Base-by-base conservation (phyloP, 2,113 vertebrate genomes). In the Uria lomvia region DNA sequence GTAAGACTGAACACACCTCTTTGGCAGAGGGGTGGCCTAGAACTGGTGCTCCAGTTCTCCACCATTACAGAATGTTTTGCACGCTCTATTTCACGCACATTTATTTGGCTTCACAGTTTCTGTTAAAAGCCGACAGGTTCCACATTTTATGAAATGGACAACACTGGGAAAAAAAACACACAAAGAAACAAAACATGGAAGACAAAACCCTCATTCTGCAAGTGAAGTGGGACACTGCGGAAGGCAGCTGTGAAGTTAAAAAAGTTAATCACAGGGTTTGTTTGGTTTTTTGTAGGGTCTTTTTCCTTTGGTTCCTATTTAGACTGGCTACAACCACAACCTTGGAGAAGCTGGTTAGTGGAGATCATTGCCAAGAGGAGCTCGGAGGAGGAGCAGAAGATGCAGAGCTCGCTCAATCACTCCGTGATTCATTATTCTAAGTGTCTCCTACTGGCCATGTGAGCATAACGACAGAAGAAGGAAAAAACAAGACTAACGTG, bases 251-350 rank as follows among this genome's bases (percentile, higher is more conserved):
- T 26, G 38, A 87, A 72, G 27, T 68, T 55, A 47, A 84, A 87
- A 91, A 42, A 36, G 78, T 15, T 17, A 5, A 60, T 34, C 8
- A 30, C 2, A 5, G 11, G 3, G 52, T 78, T 70, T 22, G n/a
- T 43, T 60, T 20, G 10, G 3, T 29, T n/a, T 62, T 65, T 19
- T 11, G 15, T 34, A 7, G 0, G 0, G 2, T 53, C 56, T 38
- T 72, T 5, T 9, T 2, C 22, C 11, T 62, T 66, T 58, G 36
- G 18, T 40, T 90, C 32, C 55, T 65, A 32, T 32, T 89, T 36
- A 78, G 68, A 49, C 26, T 27, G 32, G 36, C 43, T 73, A 32
- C 65, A 83, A 19, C 27, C 47, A 56, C 11, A 58, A 24, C 14
- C 43, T 2, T 1, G 47, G 60, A 72, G 52, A 82, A 81, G 7